Percentiles rank a stretch among this genome's conserved stretches.
phyloP scores from a whole-genome alignment of 2,797 vertebrate species.

The Pteronotus mesoamericanus region DNA sequence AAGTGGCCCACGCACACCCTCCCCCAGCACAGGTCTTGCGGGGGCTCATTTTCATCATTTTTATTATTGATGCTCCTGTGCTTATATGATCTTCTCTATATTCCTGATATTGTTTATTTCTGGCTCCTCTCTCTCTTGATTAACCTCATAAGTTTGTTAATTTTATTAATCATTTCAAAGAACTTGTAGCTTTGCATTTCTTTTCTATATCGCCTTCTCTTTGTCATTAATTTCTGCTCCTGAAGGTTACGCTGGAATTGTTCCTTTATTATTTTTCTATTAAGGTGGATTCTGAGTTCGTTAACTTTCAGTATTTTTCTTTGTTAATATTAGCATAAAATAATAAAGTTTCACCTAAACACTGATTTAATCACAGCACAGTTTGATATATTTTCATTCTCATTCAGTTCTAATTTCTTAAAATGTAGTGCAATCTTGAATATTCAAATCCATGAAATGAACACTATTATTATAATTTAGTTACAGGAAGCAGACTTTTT shows the following conservation, averaged over 20 bases:
- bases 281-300: not conserved
- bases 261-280: not conserved
- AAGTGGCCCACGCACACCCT: too few species aligned
- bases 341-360: not conserved
- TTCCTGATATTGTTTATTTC: not conserved
- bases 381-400: not conserved
- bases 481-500: not conserved
- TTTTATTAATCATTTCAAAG: not conserved
- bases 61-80: too few species aligned
- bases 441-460: not conserved
- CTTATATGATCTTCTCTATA: not conserved
- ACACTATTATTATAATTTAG: not conserved
- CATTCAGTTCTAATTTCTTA: not conserved
- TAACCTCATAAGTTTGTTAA: too few species aligned
- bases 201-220: not conserved
- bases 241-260: not conserved
- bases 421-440: not conserved
- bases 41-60: not conserved
- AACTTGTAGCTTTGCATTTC: not conserved
- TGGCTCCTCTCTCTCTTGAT: not conserved
- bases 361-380: not conserved
- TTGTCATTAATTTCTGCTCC: not conserved
- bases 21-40: not conserved
- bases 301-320: not conserved
- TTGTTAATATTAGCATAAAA: not conserved